Base-by-base conservation (phyloP, 2,113 vertebrate species). In the Crotalus tigris region DNA sequence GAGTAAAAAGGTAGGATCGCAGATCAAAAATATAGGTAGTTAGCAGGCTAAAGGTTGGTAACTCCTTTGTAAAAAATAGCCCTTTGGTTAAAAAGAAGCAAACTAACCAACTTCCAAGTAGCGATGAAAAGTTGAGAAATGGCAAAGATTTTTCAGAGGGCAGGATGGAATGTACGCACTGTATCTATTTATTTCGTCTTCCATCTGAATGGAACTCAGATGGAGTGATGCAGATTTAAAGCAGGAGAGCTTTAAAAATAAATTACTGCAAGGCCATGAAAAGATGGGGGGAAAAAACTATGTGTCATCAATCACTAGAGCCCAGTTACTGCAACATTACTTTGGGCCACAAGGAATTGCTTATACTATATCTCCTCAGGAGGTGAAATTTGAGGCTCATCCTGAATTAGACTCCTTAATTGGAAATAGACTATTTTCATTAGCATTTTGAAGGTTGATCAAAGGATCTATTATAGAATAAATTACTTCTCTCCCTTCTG, bases 401-500 rank as follows among this genome's bases (percentile, higher is more conserved):
- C 75, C 85, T 88, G 87, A 95, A 91, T 26, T 90, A 94, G 87
- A 59, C 44, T 10, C 24, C 89, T 86, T 61, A 92, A 91, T 90
- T 91, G 53, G 64, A 94, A 94, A 93, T 44, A 92, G 26, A 93
- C 2, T 6, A 39, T 88, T 97, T 95, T 91, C 39, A 44, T 93
- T 91, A 92, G 10, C 0, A 75, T 33, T 92, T 87, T 94, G 57
- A 95, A 92, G 93, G 92, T 94, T 95, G 90, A 29, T 94, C 54
- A 93, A 54, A 17, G 0, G 46, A 92, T 94, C 33, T 54, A 39
- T 92, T 94, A 92, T 46, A 33, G 87, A 91, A 49, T 3, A 54
- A 94, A 92, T 39, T 93, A 33, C 23, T 92, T 26, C 57, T 24
- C 11, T 23, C 23, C 55, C 86, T 21, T 87, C 92, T 95, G 54